Percentiles rank a stretch among this genome's conserved stretches.
Evolutionary conservation across 2,113 vertebrate species (phyloP).

Genomic region (Diphyllodes magnificus): DNA sequence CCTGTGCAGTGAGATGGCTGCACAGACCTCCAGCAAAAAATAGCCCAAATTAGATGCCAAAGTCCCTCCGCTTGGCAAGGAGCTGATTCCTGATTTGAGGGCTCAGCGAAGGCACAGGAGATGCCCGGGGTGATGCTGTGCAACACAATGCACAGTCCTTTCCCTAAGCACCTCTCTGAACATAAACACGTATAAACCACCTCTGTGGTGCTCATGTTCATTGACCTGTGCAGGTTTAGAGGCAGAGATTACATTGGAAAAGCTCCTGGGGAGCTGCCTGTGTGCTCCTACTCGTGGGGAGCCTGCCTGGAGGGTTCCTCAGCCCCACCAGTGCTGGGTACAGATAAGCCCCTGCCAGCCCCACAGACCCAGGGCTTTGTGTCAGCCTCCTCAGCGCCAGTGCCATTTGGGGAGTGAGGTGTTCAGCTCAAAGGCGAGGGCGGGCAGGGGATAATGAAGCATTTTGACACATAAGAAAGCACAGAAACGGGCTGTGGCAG

Average conservation of each 20-base stretch:
- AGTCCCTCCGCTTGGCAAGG: not conserved
- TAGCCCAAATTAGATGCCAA: not conserved
- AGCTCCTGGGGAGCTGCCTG: not conserved
- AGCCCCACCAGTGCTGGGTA: not conserved
- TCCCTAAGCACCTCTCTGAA: not conserved
- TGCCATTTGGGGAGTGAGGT: not conserved
- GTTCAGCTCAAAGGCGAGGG: not conserved
- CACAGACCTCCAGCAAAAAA: not conserved
- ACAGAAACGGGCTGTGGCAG: not conserved
- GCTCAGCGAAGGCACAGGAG: not conserved
- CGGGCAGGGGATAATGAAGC: slow-evolving; percentile 25
- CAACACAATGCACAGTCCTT: not conserved
- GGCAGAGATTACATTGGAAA: not conserved
- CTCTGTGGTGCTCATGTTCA: not conserved
- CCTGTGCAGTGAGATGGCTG: not conserved
- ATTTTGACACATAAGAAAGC: slow-evolving; percentile 31
- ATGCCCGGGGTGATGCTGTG: not conserved
- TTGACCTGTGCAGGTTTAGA: not conserved
- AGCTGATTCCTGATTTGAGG: not conserved
- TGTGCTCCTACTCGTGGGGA: not conserved
- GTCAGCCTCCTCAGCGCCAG: not conserved
- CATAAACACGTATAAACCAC: not conserved
- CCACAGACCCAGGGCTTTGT: not conserved
- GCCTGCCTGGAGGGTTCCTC: not conserved
- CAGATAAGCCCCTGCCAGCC: not conserved